phyloP scores from a whole-genome alignment of 2,797 vertebrate genomes.

The Novumbra hubbsi region DNA sequence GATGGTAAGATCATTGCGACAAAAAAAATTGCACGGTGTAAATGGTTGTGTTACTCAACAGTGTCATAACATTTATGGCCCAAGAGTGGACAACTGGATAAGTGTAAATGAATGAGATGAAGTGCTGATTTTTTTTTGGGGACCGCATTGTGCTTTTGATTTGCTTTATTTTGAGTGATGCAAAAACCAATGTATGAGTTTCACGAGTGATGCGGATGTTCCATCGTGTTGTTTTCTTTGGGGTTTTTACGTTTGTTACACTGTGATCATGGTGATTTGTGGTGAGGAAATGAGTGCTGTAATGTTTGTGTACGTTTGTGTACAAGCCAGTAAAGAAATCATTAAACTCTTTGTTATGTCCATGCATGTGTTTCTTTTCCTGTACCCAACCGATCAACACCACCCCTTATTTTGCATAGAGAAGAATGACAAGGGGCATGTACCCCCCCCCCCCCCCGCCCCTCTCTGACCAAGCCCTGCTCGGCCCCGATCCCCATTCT shows the following conservation, averaged over 20 bases:
- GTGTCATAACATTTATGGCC: conserved; percentile 99
- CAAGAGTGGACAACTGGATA: conserved; percentile 73
- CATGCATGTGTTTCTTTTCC: conserved; percentile 59
- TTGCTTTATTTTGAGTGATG: conserved; percentile 70
- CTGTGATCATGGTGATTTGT: conserved; percentile 82
- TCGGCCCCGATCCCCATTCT: conserved; percentile 72
- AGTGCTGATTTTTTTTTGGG: conserved; percentile 66
- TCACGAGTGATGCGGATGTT: conserved; percentile 72
- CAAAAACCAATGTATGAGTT: conserved; percentile 62
- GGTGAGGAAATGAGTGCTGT: conserved; percentile 80
- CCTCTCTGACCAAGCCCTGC: conserved; percentile 47
- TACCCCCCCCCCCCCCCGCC: conserved; percentile 36
- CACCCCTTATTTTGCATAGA: conserved; percentile 51
- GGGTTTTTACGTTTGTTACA: conserved; percentile 79
- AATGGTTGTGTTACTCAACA: conserved; percentile 67
- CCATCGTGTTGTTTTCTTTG: conserved; percentile 60
- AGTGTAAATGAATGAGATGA: conserved; percentile 73
- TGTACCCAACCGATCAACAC: conserved; percentile 11
- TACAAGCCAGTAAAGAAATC: conserved; percentile 86
- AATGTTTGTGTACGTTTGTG: conserved; percentile 84
- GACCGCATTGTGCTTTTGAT: conserved; percentile 72
- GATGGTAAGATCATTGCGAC: conserved; percentile 82
- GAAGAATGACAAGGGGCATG: conserved; percentile 52
- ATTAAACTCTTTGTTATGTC: conserved; percentile 72
- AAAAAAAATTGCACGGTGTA: conserved; percentile 87